A percentile compares a stretch with the other conserved stretches of the same genome.
These are phyloP conservation scores for Numida meleagris DNA, from an alignment of 2,113 vertebrate genomes.

Conservation along the genomic window DNA sequence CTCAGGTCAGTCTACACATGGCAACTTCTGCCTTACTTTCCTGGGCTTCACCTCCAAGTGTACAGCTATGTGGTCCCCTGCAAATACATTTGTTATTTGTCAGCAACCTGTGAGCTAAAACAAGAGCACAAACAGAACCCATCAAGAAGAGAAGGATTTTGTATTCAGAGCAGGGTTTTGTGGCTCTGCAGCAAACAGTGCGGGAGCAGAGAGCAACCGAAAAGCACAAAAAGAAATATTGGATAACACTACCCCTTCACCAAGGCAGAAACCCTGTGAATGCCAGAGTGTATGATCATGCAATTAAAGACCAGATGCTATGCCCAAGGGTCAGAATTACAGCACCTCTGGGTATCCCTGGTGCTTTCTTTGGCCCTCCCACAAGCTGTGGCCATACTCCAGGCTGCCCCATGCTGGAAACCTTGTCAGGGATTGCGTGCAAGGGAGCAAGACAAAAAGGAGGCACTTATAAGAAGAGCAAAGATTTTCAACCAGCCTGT, in stretches of 20 bases:
- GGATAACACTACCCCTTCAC: not conserved
- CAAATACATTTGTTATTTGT: not conserved
- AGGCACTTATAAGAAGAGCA: not conserved
- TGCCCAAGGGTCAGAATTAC: not conserved
- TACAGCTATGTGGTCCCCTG: not conserved
- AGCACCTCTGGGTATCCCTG: not conserved
- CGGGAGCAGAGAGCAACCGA: not conserved
- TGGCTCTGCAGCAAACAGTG: not conserved
- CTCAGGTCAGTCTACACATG: not conserved
- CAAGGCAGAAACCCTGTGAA: not conserved
- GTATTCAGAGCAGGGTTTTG: not conserved
- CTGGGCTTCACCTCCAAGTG: not conserved
- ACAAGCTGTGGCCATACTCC: accelerated
- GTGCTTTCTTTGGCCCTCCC: not conserved
- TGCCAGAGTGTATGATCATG: not conserved
- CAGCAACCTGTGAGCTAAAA: not conserved
- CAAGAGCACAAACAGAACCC: not conserved
- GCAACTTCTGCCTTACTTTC: not conserved
- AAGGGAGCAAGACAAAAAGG: not conserved
- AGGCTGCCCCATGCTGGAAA: not conserved
- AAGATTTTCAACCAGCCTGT: not conserved
- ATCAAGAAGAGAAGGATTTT: not conserved
- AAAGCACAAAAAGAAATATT: not conserved
- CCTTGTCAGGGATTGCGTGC: not conserved
- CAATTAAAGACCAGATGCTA: not conserved